phyloP scores from a whole-genome alignment of 2,888 invertebrate species.

The Dasypogon diadema region DNA sequence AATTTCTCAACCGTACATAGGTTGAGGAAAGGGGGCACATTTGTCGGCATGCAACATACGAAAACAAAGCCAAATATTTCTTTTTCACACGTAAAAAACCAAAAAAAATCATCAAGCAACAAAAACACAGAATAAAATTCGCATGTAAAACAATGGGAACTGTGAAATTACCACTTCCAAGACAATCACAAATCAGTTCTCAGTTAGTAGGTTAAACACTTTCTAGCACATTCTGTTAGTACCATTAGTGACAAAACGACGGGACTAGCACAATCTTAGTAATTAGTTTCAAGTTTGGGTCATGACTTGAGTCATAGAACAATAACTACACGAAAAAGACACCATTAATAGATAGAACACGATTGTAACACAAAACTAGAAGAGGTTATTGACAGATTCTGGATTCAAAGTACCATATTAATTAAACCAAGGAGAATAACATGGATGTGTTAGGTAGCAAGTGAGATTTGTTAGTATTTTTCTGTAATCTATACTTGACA shows the following conservation, averaged over 20 bases:
- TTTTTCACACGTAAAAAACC: slow-evolving; percentile 32
- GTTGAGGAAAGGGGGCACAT: neutral
- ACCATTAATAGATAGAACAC: slow-evolving; percentile 15
- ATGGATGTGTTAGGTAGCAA: neutral
- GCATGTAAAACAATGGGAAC: slow-evolving; percentile 8
- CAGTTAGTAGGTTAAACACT: slow-evolving; percentile 41
- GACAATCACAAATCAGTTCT: neutral
- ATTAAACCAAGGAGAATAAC: neutral
- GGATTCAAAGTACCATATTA: neutral
- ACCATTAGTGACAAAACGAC: slow-evolving; percentile 24
- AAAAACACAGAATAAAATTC: slow-evolving; percentile 22
- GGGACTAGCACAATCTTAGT: slow-evolving; percentile 44
- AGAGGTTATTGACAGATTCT: slow-evolving; percentile 16
- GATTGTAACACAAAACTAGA: neutral
- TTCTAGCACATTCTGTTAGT: slow-evolving; percentile 26
- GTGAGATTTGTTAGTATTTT: slow-evolving; percentile 34
- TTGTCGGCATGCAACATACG: slow-evolving; percentile 7
- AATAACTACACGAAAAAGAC: neutral
- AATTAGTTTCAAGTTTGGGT: slow-evolving; percentile 24
- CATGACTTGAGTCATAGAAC: neutral
- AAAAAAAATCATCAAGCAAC: slow-evolving; percentile 9
- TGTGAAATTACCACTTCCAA: slow-evolving; percentile 9
- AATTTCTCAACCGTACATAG: too few relatives aligned
- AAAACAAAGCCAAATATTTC: slow-evolving; percentile 2
- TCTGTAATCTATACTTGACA: neutral